Evolutionary conservation across 1,140 invertebrate species (phyloP), one percentile per base, ranked within the genome.

Genomic region (Dufourea novaeangliae): DNA sequence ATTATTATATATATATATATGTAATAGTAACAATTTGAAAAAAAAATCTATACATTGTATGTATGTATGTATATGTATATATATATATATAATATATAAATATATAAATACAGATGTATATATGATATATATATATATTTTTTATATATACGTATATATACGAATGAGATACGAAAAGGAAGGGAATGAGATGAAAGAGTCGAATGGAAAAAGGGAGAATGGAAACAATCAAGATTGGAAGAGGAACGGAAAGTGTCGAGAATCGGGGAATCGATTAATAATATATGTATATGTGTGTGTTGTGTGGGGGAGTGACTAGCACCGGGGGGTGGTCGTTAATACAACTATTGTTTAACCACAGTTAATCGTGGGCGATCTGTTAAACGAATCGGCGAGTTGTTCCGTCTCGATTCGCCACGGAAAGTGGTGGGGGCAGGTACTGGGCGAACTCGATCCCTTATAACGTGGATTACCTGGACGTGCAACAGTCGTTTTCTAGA

Each of bases 1-100:
- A 91, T 91, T 91, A 91, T 91, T 90, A 83, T 69, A 76, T 69
- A 76, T 75, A 75, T 75, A 89, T 90, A 84, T 90, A 90, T 50
- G 88, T 87, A 88, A n/a, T n/a, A n/a, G n/a, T n/a, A n/a, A n/a
- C n/a, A n/a, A n/a, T n/a, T n/a, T n/a, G 84, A 88, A 80, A 79
- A 81, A 82, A 88, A 71, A 75, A 61, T 79, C 78, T 76, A 73
- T 73, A 83, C 61, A 71, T 71, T 61, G 67, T 78, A 46, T 50
- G 32, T 44, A 69, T 74, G 57, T 73, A 83, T 78, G 72, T 68
- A 75, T 68, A 62, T 67, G 64, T 64, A 73, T 63, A 56, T 64
- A 70, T 79, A 57, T 14, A 44, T 44, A 37, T 37, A 8, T 44
- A 14, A 44, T 44, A 14, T 44, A 14, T 44, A 14, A 1, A 14